phyloP scores from a whole-genome alignment of 2,888 invertebrate species.

The Spialia ferax region DNA sequence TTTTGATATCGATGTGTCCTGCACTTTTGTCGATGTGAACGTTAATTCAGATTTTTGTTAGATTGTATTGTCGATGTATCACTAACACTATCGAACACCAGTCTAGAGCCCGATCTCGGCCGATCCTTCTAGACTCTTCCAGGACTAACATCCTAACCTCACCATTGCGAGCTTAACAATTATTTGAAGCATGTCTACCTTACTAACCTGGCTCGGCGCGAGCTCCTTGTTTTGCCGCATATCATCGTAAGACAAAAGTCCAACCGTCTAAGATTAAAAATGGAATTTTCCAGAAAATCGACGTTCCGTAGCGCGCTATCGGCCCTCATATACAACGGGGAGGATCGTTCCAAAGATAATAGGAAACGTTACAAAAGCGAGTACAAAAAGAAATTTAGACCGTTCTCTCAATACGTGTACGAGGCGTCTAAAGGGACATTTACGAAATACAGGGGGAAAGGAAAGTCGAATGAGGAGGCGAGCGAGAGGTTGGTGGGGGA shows the following conservation, averaged over 20 bases:
- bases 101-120: slow-evolving; percentile 61
- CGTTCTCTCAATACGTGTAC: slow-evolving; percentile 93
- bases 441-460: slow-evolving; percentile 87
- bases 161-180: slow-evolving; percentile 85
- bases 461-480: slow-evolving; percentile 87
- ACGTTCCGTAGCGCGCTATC: slow-evolving; percentile 87
- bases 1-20: slow-evolving; percentile 76
- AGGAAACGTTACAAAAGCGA: slow-evolving; percentile 91
- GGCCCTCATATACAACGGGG: slow-evolving; percentile 86
- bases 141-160: slow-evolving; percentile 77
- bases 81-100: slow-evolving; percentile 69
- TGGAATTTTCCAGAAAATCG: slow-evolving; percentile 87
- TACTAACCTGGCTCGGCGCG: slow-evolving; percentile 83
- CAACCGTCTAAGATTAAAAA: slow-evolving; percentile 83
- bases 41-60: slow-evolving; percentile 81
- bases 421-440: slow-evolving; percentile 90
- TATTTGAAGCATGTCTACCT: slow-evolving; percentile 84
- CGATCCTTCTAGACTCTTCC: slow-evolving; percentile 77
- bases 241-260: slow-evolving; percentile 72
- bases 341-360: slow-evolving; percentile 88
- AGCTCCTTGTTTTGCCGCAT: slow-evolving; percentile 83
- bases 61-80: slow-evolving; percentile 83
- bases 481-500: slow-evolving; percentile 82
- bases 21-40: slow-evolving; percentile 72
- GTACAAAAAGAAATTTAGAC: slow-evolving; percentile 94